These are phyloP conservation scores for Cantharis nigra DNA, from an alignment of 2,888 invertebrate genomes.

Conservation along the genomic window DNA sequence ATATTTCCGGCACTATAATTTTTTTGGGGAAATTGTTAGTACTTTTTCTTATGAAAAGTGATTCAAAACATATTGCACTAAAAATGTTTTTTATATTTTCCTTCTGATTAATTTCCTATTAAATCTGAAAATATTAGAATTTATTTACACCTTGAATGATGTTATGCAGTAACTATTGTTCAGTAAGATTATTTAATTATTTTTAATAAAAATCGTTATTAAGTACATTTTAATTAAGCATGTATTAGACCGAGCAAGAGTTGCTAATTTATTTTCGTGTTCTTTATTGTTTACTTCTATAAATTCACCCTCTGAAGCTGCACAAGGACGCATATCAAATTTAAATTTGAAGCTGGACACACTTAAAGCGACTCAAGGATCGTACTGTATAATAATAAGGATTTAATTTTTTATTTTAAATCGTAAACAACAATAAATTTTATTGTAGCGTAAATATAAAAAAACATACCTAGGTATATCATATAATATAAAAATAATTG, in stretches of 20 bases:
- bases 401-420: neutral
- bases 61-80: neutral
- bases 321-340: neutral
- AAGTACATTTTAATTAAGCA: neutral
- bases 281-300: neutral
- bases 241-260: neutral
- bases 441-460: neutral
- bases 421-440: neutral
- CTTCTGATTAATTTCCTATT: neutral
- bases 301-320: neutral
- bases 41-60: neutral
- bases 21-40: neutral
- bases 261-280: neutral
- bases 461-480: neutral
- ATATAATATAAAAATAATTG: neutral
- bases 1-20: neutral
- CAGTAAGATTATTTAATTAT: neutral
- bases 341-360: neutral
- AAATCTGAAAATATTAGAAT: neutral
- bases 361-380: neutral
- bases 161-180: neutral
- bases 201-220: neutral
- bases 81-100: neutral
- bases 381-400: neutral
- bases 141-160: neutral